Percentiles rank a stretch among this genome's conserved stretches.
Evolutionary conservation across 2,113 vertebrate species (phyloP).

Genomic region (Cranoglanis bouderius): DNA sequence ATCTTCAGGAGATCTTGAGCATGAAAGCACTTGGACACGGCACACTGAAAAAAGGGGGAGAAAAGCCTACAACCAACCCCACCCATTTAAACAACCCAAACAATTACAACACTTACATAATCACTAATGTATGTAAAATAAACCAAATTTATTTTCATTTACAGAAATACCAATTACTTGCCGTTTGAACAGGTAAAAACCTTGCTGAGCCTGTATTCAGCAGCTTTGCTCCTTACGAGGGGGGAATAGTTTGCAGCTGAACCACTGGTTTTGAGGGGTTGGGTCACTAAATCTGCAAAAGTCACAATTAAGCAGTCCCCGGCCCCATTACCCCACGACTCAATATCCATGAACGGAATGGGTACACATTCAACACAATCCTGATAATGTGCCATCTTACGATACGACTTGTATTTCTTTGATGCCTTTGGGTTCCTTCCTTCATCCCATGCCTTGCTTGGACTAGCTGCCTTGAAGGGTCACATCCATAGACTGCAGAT

Average conservation of each 20-base stretch:
- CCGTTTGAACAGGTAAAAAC: constrained; percentile 63
- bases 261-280: constrained; percentile 60
- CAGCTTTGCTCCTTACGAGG: constrained; percentile 63
- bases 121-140: constrained; percentile 20
- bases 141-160: constrained; percentile 30
- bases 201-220: constrained; percentile 65
- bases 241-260: constrained; percentile 54
- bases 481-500: constrained; percentile 40
- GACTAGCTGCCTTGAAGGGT: constrained; percentile 54
- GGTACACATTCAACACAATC: constrained; percentile 49
- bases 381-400: constrained; percentile 40
- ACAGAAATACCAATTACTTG: constrained; percentile 50
- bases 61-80: constrained; percentile 64
- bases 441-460: constrained; percentile 30
- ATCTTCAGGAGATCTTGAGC: constrained; percentile 70
- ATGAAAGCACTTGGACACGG: constrained; percentile 74
- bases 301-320: constrained; percentile 71
- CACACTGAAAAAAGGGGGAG: constrained; percentile 73
- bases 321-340: constrained; percentile 52
- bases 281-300: constrained; percentile 74
- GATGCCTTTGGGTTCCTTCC: constrained; percentile 21
- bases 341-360: constrained; percentile 63
- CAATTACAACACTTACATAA: neutral
- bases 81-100: constrained; percentile 57
- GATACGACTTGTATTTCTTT: constrained; percentile 23